Conservation (phyloP, 2,888 invertebrate species). For the Eristalis pertinax region DNA sequence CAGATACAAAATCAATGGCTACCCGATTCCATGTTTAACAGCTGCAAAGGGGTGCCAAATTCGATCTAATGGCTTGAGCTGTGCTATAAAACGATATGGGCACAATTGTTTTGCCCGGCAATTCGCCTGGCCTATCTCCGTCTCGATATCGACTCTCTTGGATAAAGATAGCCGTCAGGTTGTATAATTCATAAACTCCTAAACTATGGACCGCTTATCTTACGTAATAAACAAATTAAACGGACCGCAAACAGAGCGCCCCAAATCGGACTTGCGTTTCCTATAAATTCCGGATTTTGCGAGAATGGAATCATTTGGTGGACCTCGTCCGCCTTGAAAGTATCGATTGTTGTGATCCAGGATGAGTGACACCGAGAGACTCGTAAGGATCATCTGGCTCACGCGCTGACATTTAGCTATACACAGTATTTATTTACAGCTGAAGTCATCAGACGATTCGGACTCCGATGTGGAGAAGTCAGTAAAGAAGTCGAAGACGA, state of each 20-base stretch:
- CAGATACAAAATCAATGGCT: neutral
- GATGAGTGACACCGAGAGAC: constrained; percentile 35
- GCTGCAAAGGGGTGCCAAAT: neutral
- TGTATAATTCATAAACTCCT: constrained; percentile 28
- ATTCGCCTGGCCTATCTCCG: neutral
- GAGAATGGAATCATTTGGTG: neutral
- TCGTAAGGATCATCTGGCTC: constrained; percentile 3
- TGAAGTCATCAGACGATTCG: constrained; percentile 24
- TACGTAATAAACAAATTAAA: constrained; percentile 13
- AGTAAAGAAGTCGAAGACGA: neutral
- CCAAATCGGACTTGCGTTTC: neutral
- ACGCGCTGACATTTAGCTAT: neutral
- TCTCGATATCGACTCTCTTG: constrained; percentile 10
- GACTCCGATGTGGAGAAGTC: constrained; percentile 30
- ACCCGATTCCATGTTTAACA: neutral
- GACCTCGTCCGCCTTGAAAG: neutral
- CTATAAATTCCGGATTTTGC: constrained; percentile 13
- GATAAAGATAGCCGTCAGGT: constrained; percentile 19
- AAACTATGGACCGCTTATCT: constrained; percentile 33
- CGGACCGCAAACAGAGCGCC: neutral
- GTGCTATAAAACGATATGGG: neutral
- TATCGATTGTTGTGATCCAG: neutral
- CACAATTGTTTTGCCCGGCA: neutral
- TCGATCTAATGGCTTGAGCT: neutral
- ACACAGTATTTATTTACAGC: constrained; percentile 1